These are phyloP conservation scores for Platichthys flesus DNA, from an alignment of 2,113 vertebrate species.

Conservation along the genomic window DNA sequence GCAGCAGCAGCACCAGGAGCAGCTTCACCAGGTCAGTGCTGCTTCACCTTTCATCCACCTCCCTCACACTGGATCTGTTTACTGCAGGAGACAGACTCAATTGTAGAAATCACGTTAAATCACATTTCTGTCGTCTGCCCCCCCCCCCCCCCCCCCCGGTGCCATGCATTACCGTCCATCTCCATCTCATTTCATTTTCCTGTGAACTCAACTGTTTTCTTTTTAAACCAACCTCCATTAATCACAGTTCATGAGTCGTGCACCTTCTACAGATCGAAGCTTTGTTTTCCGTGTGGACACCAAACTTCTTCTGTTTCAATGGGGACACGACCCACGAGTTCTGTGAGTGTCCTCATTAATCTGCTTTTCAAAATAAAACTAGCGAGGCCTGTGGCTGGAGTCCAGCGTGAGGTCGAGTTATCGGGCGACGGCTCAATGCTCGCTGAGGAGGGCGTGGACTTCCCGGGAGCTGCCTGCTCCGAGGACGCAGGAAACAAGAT, in stretches of 20 bases:
- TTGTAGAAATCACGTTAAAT: background rate
- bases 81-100: background rate
- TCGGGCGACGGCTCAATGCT: conserved; percentile 20
- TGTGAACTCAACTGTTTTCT: background rate
- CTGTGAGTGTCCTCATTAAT: conserved; percentile 73
- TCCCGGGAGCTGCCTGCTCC: conserved; percentile 51
- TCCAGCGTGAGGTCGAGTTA: conserved; percentile 24
- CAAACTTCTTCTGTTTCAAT: conserved; percentile 34
- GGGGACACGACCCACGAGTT: conserved; percentile 67
- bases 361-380: conserved; percentile 77
- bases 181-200: conserved; percentile 43
- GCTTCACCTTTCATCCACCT: conserved; percentile 27
- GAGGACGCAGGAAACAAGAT: conserved; percentile 35
- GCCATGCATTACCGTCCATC: conserved; percentile 42
- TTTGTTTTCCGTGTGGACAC: conserved; percentile 11
- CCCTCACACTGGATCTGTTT: conserved; percentile 25
- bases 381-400: conserved; percentile 54
- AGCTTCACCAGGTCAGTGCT: conserved; percentile 66
- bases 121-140: conserved; percentile 25
- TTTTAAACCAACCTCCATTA: background rate
- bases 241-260: conserved; percentile 20
- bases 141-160: conserved; percentile 3
- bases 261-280: conserved; percentile 15
- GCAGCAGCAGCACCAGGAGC: conserved; percentile 53
- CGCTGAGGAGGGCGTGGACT: conserved; percentile 25